These are phyloP conservation scores for Cylas formicarius DNA, from an alignment of 1,140 invertebrate genomes.

Conservation along the genomic window DNA sequence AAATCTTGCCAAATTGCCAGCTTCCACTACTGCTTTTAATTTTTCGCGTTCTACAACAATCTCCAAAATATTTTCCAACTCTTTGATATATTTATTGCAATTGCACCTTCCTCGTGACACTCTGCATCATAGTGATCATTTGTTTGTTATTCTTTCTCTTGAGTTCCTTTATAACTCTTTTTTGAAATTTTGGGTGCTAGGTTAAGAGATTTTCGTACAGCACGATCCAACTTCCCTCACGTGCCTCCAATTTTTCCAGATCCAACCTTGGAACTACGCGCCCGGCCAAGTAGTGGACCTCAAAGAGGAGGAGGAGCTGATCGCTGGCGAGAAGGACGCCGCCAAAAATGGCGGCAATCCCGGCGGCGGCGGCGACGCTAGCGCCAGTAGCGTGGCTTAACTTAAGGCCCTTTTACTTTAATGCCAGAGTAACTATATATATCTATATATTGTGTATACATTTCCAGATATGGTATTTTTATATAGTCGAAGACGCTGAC, in stretches of 20 bases:
- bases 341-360: conserved; percentile 3
- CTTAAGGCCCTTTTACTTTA: conserved; percentile 7
- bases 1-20: too few relatives aligned
- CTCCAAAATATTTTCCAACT: too few relatives aligned
- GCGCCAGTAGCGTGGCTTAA: background rate
- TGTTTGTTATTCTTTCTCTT: background rate
- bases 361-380: background rate
- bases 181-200: too few relatives aligned
- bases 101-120: too few relatives aligned
- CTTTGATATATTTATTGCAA: too few relatives aligned
- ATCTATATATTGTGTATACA: conserved; percentile 1
- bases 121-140: too few relatives aligned
- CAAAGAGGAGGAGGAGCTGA: conserved; percentile 30
- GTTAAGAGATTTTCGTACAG: background rate
- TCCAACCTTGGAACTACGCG: conserved; percentile 34
- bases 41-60: too few relatives aligned
- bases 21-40: too few relatives aligned
- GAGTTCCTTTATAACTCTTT: too few relatives aligned
- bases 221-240: background rate
- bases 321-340: conserved; percentile 14
- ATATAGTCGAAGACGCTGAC: background rate
- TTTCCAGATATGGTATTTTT: conserved; percentile 1
- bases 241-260: conserved; percentile 23
- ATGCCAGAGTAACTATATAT: background rate
- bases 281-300: conserved; percentile 15